Evolutionary conservation across 1,140 invertebrate species (phyloP), one percentile per base, ranked within the genome.

Genomic region (Hyles euphorbiae): DNA sequence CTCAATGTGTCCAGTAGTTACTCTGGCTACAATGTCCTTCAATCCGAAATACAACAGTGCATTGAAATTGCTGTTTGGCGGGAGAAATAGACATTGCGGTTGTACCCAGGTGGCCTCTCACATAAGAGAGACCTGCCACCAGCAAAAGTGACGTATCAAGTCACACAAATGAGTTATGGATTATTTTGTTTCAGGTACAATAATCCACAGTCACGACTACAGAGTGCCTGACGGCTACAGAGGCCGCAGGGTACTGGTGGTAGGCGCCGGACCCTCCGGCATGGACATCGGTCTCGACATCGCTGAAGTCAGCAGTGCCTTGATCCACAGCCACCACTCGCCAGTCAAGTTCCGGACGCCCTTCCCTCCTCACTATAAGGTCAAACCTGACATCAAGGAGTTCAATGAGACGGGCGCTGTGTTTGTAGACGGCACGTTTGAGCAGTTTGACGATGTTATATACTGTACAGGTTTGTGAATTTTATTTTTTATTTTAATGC

Each of bases 231-330:
- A 94, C 4, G 56, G 74, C 1, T 97, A 93, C 70, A 78, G 77
- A 54, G 90, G 87, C 56, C 91, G 94, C 67, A 89, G 70, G 10
- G 95, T 98, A 0, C 83, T 96, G 0, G 91, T 97, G 33, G 85
- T 98, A 12, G 97, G 97, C 3, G 94, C 94, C 49, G 96, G 95
- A 32, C 94, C 96, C 11, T 98, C 96, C 5, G 97, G 96, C 3
- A 91, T 94, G 90, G 96, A 98, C 76, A 92, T 98, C 46, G 91
- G 93, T 5, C 76, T 96, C 12, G 95, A 97, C 65, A 91, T 97
- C 54, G 92, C 94, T 0, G 82, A 81, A 45, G 85, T 90, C 7
- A 93, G 94, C 4, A 89, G 90, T 62, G 83, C 90, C 48, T 91
- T 96, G n/a, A 78, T 91, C 22, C 82, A 95, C 43, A 94, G 94